These are phyloP conservation scores for Halictus quadricinctus DNA, from an alignment of 2,888 invertebrate genomes.

Conservation along the genomic window DNA sequence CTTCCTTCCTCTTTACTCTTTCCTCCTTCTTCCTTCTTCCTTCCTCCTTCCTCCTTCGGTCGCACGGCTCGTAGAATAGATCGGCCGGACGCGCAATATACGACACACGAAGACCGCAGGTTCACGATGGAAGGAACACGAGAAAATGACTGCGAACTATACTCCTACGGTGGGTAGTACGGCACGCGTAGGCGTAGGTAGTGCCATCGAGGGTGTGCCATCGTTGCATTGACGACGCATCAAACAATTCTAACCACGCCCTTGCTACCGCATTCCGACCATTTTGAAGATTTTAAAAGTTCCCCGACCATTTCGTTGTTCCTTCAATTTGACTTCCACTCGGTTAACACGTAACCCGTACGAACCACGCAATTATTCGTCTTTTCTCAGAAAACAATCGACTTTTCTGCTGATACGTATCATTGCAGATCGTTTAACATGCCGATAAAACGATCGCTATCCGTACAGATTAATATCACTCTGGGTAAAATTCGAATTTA, in stretches of 20 bases:
- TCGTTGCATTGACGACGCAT: conserved; percentile 27
- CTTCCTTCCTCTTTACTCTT: background rate
- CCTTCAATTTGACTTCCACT: background rate
- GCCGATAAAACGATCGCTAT: background rate
- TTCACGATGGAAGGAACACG: conserved; percentile 39
- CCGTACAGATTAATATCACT: background rate
- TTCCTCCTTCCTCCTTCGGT: background rate
- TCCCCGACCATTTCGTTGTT: background rate
- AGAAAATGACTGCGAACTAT: conserved; percentile 45
- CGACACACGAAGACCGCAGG: background rate
- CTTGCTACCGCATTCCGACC: conserved; percentile 57
- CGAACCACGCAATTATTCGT: background rate
- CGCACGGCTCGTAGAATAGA: background rate
- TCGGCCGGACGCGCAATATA: background rate
- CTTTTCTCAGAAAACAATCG: background rate
- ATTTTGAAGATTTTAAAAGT: conserved; percentile 22
- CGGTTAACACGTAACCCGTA: background rate
- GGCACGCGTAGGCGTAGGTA: conserved; percentile 54
- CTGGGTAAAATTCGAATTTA: background rate
- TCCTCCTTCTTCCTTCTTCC: background rate
- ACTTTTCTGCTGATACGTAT: background rate
- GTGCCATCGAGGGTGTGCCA: conserved; percentile 68
- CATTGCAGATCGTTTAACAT: background rate
- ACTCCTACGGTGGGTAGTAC: conserved; percentile 60
- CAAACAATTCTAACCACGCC: conserved; percentile 68